These are phyloP conservation scores for Troilus luridus DNA, from an alignment of 2,888 invertebrate species.

Conservation along the genomic window DNA sequence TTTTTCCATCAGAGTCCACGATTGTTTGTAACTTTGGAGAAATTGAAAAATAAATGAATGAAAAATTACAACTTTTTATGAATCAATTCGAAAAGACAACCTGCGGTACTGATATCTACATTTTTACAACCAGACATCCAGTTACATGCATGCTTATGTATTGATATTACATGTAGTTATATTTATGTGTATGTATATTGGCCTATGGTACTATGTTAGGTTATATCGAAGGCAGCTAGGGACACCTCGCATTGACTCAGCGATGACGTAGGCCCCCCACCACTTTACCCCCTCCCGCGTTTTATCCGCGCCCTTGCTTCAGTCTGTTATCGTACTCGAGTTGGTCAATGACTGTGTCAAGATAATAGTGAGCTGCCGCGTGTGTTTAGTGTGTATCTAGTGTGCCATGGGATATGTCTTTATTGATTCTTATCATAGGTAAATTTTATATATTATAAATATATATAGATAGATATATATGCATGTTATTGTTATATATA, in stretches of 20 bases:
- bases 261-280: slow-evolving; percentile 44
- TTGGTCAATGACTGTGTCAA: neutral
- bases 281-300: neutral
- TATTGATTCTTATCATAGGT: slow-evolving; percentile 29
- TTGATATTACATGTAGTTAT: neutral
- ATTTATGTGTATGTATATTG: neutral
- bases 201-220: neutral
- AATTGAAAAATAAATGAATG: too few species aligned
- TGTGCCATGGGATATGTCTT: slow-evolving; percentile 55
- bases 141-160: too few species aligned
- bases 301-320: neutral
- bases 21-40: too few species aligned
- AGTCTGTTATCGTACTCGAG: slow-evolving; percentile 18
- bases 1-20: too few species aligned
- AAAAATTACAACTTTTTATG: too few species aligned
- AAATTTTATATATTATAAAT: neutral
- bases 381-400: slow-evolving; percentile 31
- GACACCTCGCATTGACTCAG: slow-evolving; percentile 37
- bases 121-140: too few species aligned
- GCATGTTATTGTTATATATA: neutral
- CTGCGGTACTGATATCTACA: too few species aligned
- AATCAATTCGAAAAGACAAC: too few species aligned
- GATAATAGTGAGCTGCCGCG: slow-evolving; percentile 32
- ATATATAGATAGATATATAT: neutral
- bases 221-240: neutral